A percentile compares a stretch with the other conserved stretches of the same genome.
phyloP scores from a whole-genome alignment of 1,140 invertebrate genomes.

The Polyergus mexicanus region DNA sequence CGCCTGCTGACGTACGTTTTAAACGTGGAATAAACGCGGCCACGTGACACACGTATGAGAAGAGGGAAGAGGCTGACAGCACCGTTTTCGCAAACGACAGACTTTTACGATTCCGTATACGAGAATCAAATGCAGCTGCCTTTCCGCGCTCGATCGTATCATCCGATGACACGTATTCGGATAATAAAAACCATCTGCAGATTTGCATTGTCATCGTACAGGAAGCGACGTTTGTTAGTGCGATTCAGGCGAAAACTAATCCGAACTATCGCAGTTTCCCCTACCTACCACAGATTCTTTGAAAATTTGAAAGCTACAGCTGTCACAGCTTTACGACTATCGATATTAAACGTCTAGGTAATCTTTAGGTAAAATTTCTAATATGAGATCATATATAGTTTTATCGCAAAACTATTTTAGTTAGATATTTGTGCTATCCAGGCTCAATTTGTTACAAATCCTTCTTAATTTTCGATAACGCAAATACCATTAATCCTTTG shows the following conservation, averaged over 20 bases:
- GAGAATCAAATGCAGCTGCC: slow-evolving; percentile 48
- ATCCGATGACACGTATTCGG: slow-evolving; percentile 35
- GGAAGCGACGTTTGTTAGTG: background rate
- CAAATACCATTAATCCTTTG: background rate
- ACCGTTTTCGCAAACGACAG: slow-evolving; percentile 29
- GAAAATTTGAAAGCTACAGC: background rate
- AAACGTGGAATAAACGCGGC: slow-evolving; percentile 73
- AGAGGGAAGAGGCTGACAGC: background rate
- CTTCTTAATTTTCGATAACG: background rate
- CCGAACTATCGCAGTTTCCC: slow-evolving; percentile 26
- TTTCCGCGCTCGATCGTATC: slow-evolving; percentile 15
- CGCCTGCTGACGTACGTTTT: slow-evolving; percentile 75
- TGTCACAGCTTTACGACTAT: slow-evolving; percentile 17
- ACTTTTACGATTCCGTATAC: background rate
- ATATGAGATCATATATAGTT: background rate
- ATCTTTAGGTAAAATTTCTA: background rate
- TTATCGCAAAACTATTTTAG: background rate
- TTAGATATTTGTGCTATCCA: background rate
- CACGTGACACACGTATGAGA: slow-evolving; percentile 39
- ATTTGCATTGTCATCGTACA: slow-evolving; percentile 15
- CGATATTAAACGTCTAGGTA: slow-evolving; percentile 22
- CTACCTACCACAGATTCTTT: slow-evolving; percentile 30
- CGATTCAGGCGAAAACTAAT: slow-evolving; percentile 46
- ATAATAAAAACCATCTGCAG: slow-evolving; percentile 59
- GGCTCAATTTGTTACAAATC: background rate